phyloP scores from a whole-genome alignment of 2,113 vertebrate genomes.

The Galemys pyrenaicus region DNA sequence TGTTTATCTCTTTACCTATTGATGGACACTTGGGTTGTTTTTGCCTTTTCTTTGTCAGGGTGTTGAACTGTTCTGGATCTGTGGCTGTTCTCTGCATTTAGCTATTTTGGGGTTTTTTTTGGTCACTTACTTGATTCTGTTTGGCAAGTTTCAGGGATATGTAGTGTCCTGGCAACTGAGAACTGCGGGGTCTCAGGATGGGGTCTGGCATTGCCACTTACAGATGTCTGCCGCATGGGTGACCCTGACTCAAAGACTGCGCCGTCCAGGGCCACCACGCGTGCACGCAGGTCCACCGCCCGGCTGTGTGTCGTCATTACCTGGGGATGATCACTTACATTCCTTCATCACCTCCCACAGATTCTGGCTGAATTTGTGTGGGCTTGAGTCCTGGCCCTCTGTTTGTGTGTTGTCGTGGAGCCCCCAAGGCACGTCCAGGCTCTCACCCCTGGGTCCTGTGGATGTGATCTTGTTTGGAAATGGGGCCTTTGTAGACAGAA shows the following conservation, averaged over 20 bases:
- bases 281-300: background rate
- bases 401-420: background rate
- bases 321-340: background rate
- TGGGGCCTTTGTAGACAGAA: background rate
- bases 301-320: accelerated
- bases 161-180: background rate
- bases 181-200: background rate
- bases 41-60: background rate
- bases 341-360: background rate
- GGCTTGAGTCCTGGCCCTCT: background rate
- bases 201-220: background rate
- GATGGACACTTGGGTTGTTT: no score
- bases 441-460: background rate
- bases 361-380: no score
- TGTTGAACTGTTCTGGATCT: background rate
- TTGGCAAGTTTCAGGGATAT: background rate
- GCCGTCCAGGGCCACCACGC: no score
- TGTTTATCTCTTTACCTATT: no score
- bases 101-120: constrained; percentile 8
- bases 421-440: background rate
- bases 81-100: background rate
- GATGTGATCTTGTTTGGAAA: background rate
- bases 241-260: background rate
- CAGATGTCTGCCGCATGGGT: background rate
- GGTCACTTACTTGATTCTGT: background rate